Evolutionary conservation across 2,888 invertebrate genomes (phyloP).

Genomic region (Leistus spinibarbis): DNA sequence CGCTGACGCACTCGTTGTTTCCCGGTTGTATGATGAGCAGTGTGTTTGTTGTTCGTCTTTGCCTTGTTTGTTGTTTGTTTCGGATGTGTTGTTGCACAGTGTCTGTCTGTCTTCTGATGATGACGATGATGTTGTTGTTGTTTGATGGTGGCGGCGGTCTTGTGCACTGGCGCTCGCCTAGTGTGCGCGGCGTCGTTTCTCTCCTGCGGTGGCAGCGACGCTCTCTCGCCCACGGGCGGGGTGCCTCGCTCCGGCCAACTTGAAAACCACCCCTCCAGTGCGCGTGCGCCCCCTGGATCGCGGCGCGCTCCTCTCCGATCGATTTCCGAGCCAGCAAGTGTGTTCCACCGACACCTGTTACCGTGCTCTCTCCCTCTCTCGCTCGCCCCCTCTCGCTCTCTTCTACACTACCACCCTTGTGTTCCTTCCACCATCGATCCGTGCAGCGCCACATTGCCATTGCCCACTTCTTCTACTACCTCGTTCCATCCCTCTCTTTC

Average conservation of each 20-base stretch:
- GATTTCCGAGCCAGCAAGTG: slow-evolving; percentile 46
- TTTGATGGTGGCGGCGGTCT: neutral
- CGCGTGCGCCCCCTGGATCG: slow-evolving; percentile 47
- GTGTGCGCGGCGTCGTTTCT: slow-evolving; percentile 6
- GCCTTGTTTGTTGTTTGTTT: neutral
- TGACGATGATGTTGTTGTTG: neutral
- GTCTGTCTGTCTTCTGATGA: too few species aligned
- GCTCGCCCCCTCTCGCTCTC: slow-evolving; percentile 2
- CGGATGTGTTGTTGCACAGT: neutral
- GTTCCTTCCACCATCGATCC: neutral
- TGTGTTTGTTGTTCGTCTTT: neutral
- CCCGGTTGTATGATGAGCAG: neutral
- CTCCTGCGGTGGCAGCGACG: slow-evolving; percentile 18
- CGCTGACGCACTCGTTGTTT: neutral
- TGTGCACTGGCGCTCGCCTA: slow-evolving; percentile 7
- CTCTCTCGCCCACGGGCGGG: slow-evolving; percentile 49
- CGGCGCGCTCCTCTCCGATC: slow-evolving; percentile 47
- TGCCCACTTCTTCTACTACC: neutral
- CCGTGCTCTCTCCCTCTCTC: slow-evolving; percentile 43
- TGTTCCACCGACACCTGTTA: slow-evolving; percentile 56
- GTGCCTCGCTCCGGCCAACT: slow-evolving; percentile 45
- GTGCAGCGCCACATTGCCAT: neutral
- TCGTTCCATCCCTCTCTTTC: neutral
- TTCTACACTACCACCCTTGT: neutral
- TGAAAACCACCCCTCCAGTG: slow-evolving; percentile 18